Conservation (phyloP, 2,113 vertebrate genomes). For the Bos taurus region DNA sequence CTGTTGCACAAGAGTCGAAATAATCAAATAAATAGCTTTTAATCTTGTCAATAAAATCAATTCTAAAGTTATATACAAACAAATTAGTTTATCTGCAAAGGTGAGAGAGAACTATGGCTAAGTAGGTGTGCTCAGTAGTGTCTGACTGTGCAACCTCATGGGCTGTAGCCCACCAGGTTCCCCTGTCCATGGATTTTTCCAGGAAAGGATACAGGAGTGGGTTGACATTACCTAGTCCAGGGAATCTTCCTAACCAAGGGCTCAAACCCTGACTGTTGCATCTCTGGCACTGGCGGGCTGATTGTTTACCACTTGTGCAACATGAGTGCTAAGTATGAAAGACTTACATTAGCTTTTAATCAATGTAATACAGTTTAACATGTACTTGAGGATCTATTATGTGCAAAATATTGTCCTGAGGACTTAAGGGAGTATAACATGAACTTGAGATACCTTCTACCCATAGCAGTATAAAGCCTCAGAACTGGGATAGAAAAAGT, state of each 20-base stretch:
- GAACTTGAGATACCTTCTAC: neutral
- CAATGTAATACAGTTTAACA: neutral
- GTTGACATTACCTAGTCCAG: neutral
- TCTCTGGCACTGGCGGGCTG: neutral
- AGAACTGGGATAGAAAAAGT: neutral
- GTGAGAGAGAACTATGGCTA: neutral
- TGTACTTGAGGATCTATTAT: neutral
- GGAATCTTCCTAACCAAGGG: neutral
- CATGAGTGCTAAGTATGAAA: neutral
- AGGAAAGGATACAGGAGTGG: neutral
- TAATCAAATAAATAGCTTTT: conserved; percentile 22
- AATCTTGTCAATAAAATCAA: neutral
- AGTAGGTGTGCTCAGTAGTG: neutral
- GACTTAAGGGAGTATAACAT: neutral
- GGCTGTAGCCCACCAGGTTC: neutral
- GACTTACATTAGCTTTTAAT: neutral
- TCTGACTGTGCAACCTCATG: neutral
- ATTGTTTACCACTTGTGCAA: neutral
- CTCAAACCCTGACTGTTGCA: neutral
- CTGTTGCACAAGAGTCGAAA: neutral
- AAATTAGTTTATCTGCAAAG: conserved; percentile 10
- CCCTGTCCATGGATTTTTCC: neutral
- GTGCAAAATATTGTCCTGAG: neutral
- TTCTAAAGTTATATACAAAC: neutral
- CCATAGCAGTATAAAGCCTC: neutral